Evolutionary conservation across 2,113 vertebrate genomes (phyloP).

Genomic region (Cynopterus brachyotis): DNA sequence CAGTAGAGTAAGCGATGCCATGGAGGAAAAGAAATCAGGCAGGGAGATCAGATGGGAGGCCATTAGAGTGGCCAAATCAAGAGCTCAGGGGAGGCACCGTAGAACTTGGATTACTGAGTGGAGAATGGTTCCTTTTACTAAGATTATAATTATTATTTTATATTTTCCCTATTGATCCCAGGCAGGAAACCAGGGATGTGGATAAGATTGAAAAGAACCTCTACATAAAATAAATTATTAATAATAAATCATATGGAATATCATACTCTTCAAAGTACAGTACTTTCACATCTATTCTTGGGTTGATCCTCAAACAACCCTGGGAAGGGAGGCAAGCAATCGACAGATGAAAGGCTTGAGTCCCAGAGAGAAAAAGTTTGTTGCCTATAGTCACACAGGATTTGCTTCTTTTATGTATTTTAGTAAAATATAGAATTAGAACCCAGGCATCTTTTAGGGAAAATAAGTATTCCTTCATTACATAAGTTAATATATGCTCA

Average conservation of each 20-base stretch:
- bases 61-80: neutral
- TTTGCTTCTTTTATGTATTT: neutral
- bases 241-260: neutral
- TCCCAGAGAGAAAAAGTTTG: neutral
- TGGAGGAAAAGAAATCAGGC: neutral
- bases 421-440: neutral
- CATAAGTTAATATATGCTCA: neutral
- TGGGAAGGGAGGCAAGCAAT: neutral
- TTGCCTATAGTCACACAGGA: neutral
- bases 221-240: neutral
- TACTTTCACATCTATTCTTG: neutral
- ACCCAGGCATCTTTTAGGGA: slow-evolving; percentile 25
- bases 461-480: neutral
- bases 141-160: slow-evolving; percentile 13
- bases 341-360: neutral
- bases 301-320: neutral
- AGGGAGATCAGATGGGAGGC: neutral
- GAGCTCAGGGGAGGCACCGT: neutral
- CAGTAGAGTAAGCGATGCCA: neutral
- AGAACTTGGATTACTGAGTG: neutral
- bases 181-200: neutral
- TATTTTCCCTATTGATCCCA: neutral
- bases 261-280: neutral
- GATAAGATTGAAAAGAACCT: neutral
- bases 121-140: neutral